Percentiles rank a stretch among this genome's conserved stretches.
Conservation (phyloP, 92 coral and sea anemone species). For the Paramuricea clavata region DNA sequence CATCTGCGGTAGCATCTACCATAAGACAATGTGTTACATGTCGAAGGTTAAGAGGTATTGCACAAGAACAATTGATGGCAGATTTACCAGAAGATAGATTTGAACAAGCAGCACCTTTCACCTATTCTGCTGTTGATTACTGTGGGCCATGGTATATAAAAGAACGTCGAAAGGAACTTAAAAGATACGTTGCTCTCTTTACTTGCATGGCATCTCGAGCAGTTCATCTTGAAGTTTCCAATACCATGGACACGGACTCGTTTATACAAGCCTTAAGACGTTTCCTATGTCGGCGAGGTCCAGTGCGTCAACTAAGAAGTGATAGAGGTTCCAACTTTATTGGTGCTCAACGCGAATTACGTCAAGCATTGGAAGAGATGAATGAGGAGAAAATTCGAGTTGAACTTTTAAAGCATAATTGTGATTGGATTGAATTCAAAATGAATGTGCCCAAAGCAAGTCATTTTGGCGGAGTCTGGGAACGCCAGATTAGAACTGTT, state of each 20-base stretch:
- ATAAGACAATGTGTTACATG: not conserved
- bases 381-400: conserved; percentile 14
- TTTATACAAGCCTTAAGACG: conserved; percentile 32
- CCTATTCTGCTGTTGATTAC: conserved; percentile 16
- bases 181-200: conserved; percentile 31
- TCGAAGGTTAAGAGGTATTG: not conserved
- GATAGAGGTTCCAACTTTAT: conserved; percentile 41
- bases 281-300: conserved; percentile 40
- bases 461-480: too few relatives aligned
- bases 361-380: conserved; percentile 26
- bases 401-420: not conserved
- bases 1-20: not conserved
- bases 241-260: conserved; percentile 34
- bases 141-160: too few relatives aligned
- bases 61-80: not conserved
- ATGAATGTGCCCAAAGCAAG: conserved; percentile 37
- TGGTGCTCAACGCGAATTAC: conserved; percentile 21
- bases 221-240: conserved; percentile 20
- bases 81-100: not conserved
- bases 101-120: not conserved
- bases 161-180: conserved; percentile 33
- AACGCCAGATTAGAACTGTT: conserved; percentile 31
- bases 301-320: conserved; percentile 11
- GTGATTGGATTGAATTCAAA: conserved; percentile 37
- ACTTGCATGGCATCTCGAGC: conserved; percentile 42